Evolutionary conservation across 2,888 invertebrate genomes (phyloP).

Genomic region (Epinotia nisella): DNA sequence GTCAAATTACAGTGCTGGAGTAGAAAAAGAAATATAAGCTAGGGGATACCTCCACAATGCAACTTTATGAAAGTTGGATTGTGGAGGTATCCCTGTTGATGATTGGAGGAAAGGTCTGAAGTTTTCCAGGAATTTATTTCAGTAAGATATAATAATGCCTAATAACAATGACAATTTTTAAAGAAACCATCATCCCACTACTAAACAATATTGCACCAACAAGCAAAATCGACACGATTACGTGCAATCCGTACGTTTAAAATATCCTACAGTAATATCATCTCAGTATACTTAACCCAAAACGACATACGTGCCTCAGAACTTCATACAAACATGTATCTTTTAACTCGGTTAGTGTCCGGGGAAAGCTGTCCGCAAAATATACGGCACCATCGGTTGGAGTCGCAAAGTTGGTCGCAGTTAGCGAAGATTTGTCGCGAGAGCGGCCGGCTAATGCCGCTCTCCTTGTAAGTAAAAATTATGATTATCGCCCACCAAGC

Average conservation of each 20-base stretch:
- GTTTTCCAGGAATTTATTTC: neutral
- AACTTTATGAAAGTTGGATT: too few species aligned
- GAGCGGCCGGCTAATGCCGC: slow-evolving; percentile 76
- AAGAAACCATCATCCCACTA: neutral
- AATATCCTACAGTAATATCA: slow-evolving; percentile 34
- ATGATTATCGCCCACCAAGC: slow-evolving; percentile 82
- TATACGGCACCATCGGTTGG: slow-evolving; percentile 64
- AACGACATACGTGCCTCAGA: slow-evolving; percentile 22
- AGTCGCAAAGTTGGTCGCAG: slow-evolving; percentile 82
- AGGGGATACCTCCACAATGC: neutral
- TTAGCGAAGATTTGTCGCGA: slow-evolving; percentile 83
- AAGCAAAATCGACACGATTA: slow-evolving; percentile 34
- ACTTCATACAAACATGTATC: slow-evolving; percentile 55
- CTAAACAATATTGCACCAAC: slow-evolving; percentile 6
- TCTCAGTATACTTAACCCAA: slow-evolving; percentile 4
- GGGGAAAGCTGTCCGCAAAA: slow-evolving; percentile 58
- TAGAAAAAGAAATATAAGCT: neutral
- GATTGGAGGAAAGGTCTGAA: too few species aligned
- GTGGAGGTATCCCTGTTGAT: too few species aligned
- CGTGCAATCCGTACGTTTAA: slow-evolving; percentile 36
- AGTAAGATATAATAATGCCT: neutral
- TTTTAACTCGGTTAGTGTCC: slow-evolving; percentile 30
- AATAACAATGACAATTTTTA: neutral
- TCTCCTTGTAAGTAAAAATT: slow-evolving; percentile 85
- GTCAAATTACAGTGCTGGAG: too few species aligned